Conservation (phyloP, 2,888 invertebrate species). For the Luffia ferchaultella region DNA sequence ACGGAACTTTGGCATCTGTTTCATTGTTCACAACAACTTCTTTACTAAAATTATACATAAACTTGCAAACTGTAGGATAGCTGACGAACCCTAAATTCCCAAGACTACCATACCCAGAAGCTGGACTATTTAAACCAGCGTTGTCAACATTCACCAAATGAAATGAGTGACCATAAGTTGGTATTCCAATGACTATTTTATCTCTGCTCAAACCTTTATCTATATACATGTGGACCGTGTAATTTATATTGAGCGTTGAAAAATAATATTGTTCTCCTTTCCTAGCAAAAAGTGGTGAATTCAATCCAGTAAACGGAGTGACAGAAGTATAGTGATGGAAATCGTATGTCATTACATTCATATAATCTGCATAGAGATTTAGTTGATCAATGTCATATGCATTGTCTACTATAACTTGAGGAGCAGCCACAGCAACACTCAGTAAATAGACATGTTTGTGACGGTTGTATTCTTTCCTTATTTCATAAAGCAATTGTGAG, state of each 20-base stretch:
- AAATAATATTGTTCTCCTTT: conserved; percentile 69
- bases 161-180: conserved; percentile 87
- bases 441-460: conserved; percentile 69
- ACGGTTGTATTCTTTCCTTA: conserved; percentile 71
- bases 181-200: conserved; percentile 86
- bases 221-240: conserved; percentile 81
- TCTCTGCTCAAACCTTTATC: conserved; percentile 75
- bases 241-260: conserved; percentile 81
- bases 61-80: conserved; percentile 75
- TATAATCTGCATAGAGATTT: conserved; percentile 82
- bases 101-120: conserved; percentile 71
- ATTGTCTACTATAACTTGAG: conserved; percentile 74
- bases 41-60: conserved; percentile 54
- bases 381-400: conserved; percentile 83
- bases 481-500: conserved; percentile 76
- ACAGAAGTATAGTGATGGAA: conserved; percentile 80
- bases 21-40: conserved; percentile 68
- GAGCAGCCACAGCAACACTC: conserved; percentile 83
- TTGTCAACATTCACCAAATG: conserved; percentile 73
- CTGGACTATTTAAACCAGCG: conserved; percentile 74
- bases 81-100: conserved; percentile 76
- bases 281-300: conserved; percentile 79
- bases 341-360: conserved; percentile 93
- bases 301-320: conserved; percentile 85
- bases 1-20: conserved; percentile 77